A percentile compares a stretch with the other conserved stretches of the same genome.
Evolutionary conservation across 1,140 invertebrate species (phyloP).

Genomic region (Euwallacea fornicatus): DNA sequence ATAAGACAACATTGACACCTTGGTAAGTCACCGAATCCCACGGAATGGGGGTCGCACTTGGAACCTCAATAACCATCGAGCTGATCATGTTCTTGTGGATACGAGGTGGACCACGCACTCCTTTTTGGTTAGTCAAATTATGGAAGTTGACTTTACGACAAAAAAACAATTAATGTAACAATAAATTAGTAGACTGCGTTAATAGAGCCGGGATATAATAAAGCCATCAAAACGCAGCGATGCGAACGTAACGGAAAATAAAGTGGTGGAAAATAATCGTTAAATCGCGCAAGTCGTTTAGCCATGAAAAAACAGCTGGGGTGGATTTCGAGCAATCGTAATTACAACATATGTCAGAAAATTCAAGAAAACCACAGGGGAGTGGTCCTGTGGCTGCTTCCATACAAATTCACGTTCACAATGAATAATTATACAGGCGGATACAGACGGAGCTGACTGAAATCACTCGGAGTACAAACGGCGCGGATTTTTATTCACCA

Average conservation of each 20-base stretch:
- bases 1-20: no score
- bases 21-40: no score
- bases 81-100: no score
- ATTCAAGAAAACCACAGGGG: constrained; percentile 48
- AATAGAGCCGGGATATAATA: no score
- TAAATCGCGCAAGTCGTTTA: constrained; percentile 28
- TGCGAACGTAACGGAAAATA: background rate
- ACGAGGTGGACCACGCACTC: no score
- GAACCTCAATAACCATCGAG: no score
- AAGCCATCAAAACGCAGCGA: no score
- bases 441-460: constrained; percentile 38
- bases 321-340: constrained; percentile 42
- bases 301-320: constrained; percentile 44
- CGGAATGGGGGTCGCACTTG: no score
- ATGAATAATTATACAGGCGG: constrained; percentile 44
- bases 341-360: constrained; percentile 48
- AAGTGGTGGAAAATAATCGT: constrained; percentile 40
- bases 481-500: constrained; percentile 31
- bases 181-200: no score
- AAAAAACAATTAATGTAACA: no score
- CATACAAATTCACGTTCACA: constrained; percentile 39
- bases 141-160: no score
- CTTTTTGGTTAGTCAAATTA: no score
- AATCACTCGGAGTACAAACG: constrained; percentile 30
- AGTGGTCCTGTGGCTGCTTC: constrained; percentile 43